A percentile compares a stretch with the other conserved stretches of the same genome.
These are phyloP conservation scores for Hystrix brachyura DNA, from an alignment of 2,113 vertebrate genomes.

Conservation along the genomic window DNA sequence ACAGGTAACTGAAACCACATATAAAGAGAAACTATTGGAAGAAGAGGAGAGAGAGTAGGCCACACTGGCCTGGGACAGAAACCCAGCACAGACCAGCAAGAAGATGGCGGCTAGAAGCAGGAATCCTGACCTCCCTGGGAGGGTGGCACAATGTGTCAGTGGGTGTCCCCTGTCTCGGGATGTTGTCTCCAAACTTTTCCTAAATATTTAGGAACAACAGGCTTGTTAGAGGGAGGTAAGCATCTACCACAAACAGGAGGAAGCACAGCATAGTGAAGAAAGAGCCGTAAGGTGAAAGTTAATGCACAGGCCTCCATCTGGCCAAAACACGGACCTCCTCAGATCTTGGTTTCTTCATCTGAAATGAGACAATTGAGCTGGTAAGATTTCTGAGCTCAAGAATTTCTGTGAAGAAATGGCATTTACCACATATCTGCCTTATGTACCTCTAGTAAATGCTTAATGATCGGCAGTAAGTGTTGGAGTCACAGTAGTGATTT, in stretches of 20 bases:
- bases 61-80: background rate
- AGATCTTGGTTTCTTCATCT: background rate
- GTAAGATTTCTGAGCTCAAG: background rate
- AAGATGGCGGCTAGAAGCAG: background rate
- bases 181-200: background rate
- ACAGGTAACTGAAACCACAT: background rate
- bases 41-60: background rate
- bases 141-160: fast-evolving
- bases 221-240: background rate
- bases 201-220: background rate
- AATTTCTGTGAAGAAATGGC: background rate
- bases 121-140: background rate
- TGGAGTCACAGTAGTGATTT: conserved; percentile 40
- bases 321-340: background rate
- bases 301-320: background rate
- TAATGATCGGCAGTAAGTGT: background rate
- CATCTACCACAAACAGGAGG: fast-evolving
- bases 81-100: background rate
- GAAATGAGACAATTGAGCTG: background rate
- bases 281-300: background rate
- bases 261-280: too few relatives aligned
- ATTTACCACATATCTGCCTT: background rate
- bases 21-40: background rate
- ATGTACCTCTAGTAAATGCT: background rate
- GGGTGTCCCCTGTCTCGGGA: too few relatives aligned